Evolutionary conservation across 35 echinoderm and acorn worm species (phyloP).

Genomic region (Apostichopus parvimensis): DNA sequence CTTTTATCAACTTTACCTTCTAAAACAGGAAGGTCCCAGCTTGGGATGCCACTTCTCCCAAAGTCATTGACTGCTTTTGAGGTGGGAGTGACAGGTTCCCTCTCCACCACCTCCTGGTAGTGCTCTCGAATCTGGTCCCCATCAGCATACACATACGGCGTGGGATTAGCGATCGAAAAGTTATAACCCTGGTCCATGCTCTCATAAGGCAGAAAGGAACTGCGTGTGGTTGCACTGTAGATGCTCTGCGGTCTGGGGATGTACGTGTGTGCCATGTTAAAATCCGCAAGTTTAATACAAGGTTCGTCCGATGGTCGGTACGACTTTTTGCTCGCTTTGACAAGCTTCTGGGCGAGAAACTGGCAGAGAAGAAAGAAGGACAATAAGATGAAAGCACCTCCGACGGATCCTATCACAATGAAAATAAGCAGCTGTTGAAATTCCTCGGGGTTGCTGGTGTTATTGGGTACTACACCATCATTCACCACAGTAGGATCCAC

Average conservation of each 20-base stretch:
- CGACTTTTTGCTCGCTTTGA: conserved; percentile 58
- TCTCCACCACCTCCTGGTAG: conserved; percentile 70
- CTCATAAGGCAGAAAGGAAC: conserved; percentile 51
- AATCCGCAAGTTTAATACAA: conserved; percentile 82
- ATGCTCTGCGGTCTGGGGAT: conserved; percentile 89
- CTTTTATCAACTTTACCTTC: conserved; percentile 59
- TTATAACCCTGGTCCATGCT: conserved; percentile 27
- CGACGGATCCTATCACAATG: conserved; percentile 72
- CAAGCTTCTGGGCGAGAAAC: conserved; percentile 43
- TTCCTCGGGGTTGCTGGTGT: background rate
- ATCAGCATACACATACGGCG: conserved; percentile 67
- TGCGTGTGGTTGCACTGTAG: conserved; percentile 68
- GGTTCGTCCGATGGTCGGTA: conserved; percentile 71
- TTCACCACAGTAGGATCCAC: background rate
- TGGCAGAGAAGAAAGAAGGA: conserved; percentile 67
- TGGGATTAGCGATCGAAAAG: conserved; percentile 13
- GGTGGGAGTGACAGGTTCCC: conserved; percentile 35
- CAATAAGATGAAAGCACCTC: conserved; percentile 62
- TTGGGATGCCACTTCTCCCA: conserved; percentile 79
- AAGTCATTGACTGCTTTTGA: conserved; percentile 71
- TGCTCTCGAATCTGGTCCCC: conserved; percentile 63
- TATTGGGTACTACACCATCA: background rate
- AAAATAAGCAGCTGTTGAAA: conserved; percentile 79
- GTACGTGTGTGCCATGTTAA: conserved; percentile 96
- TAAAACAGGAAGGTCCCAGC: conserved; percentile 73